Evolutionary conservation across 2,113 vertebrate genomes (phyloP).

Genomic region (Mesocricetus auratus): DNA sequence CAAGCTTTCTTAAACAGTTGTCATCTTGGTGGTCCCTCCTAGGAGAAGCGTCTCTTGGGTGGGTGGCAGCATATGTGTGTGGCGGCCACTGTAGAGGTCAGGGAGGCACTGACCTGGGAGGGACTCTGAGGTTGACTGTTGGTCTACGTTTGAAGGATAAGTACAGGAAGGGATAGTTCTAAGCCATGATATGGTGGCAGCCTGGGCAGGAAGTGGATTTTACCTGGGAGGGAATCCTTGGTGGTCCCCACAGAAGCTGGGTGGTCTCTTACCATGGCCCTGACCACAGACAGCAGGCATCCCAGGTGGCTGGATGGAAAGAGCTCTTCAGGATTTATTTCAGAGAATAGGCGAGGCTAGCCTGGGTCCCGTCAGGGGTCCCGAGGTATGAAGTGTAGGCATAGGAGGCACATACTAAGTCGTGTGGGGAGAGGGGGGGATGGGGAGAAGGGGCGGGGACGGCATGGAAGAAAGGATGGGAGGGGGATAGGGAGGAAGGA

Average conservation of each 20-base stretch:
- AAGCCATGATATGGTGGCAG: not conserved
- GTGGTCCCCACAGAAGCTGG: not conserved
- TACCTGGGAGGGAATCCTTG: not conserved
- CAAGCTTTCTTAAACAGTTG: not conserved
- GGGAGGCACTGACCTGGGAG: not conserved
- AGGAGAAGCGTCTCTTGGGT: not conserved
- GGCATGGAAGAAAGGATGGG: not conserved
- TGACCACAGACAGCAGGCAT: not conserved
- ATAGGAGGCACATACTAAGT: not conserved
- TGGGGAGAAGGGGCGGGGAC: accelerated
- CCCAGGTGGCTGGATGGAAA: not conserved
- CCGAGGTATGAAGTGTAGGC: not conserved
- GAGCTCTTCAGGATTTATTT: not conserved
- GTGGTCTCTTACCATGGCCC: not conserved
- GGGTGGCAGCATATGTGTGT: not conserved
- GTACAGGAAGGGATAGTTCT: not conserved
- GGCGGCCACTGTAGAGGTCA: too few relatives aligned
- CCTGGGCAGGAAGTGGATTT: not conserved
- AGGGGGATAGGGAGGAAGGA: not conserved
- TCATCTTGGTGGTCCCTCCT: not conserved
- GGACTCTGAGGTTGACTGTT: not conserved
- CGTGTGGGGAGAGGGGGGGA: too few relatives aligned
- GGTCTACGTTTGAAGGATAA: not conserved
- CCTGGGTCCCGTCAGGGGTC: not conserved
- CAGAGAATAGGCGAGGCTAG: not conserved